Evolutionary conservation across 53 echinoderm and acorn worm genomes (phyloP).

Genomic region (Echinarachnius parma): DNA sequence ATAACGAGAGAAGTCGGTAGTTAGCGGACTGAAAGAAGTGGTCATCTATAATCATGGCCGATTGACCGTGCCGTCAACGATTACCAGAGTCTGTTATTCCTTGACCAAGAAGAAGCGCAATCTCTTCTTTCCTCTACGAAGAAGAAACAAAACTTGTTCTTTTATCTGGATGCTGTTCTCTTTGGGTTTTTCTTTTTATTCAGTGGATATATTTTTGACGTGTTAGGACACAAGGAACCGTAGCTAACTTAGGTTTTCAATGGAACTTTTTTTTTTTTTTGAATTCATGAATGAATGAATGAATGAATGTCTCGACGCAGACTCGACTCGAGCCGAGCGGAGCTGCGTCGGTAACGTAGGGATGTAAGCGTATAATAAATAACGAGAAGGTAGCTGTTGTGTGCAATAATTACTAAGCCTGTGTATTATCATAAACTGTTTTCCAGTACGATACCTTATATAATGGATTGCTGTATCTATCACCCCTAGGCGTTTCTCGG

Average conservation of each 20-base stretch:
- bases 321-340: not conserved
- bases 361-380: conserved; percentile 6
- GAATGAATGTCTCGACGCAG: not conserved
- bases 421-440: conserved; percentile 41
- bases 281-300: not conserved
- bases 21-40: not conserved
- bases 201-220: conserved; percentile 11
- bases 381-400: conserved; percentile 30
- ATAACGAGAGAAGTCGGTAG: conserved; percentile 13
- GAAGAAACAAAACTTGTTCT: conserved; percentile 9
- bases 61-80: not conserved
- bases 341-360: not conserved
- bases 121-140: too few species aligned
- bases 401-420: conserved; percentile 46
- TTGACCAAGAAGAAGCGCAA: not conserved
- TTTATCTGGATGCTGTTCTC: conserved; percentile 28
- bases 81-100: conserved; percentile 17
- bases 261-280: not conserved
- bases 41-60: not conserved
- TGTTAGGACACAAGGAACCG: conserved; percentile 8
- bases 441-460: conserved; percentile 33
- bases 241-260: not conserved
- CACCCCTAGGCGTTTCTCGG: not conserved
- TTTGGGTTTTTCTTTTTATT: conserved; percentile 10
- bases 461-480: conserved; percentile 34